Conservation (phyloP, 2,888 invertebrate species). For the Drosophila rubida region DNA sequence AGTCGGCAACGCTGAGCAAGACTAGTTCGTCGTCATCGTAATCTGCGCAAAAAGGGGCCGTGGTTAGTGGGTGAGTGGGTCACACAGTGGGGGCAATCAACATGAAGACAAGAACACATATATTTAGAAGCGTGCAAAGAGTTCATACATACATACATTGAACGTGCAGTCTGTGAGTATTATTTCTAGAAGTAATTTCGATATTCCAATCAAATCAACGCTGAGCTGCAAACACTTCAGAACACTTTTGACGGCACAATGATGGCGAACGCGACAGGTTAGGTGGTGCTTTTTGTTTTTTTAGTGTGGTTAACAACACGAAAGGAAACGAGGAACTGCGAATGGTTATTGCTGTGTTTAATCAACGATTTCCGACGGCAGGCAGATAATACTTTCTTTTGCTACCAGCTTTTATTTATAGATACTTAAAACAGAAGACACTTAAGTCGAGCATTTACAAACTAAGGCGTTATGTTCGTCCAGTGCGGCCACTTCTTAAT, state of each 20-base stretch:
- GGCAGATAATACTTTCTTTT: neutral
- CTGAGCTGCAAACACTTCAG: slow-evolving; percentile 30
- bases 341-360: neutral
- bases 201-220: slow-evolving; percentile 81
- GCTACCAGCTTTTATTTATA: slow-evolving; percentile 30
- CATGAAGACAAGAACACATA: slow-evolving; percentile 3
- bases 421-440: slow-evolving; percentile 21
- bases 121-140: slow-evolving; percentile 39
- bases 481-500: slow-evolving; percentile 90
- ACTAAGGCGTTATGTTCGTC: slow-evolving; percentile 39
- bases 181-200: slow-evolving; percentile 1
- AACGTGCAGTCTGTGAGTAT: slow-evolving; percentile 19
- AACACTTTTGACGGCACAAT: slow-evolving; percentile 46
- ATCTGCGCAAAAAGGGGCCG: slow-evolving; percentile 21
- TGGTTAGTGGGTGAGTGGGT: slow-evolving; percentile 20
- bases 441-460: slow-evolving; percentile 4
- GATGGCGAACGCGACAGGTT: slow-evolving; percentile 27
- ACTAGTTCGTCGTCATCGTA: slow-evolving; percentile 83
- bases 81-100: slow-evolving; percentile 39
- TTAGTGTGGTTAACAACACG: slow-evolving; percentile 14
- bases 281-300: slow-evolving; percentile 10
- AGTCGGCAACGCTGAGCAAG: slow-evolving; percentile 87
- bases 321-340: neutral
- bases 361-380: too few relatives aligned
- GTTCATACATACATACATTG: slow-evolving; percentile 28